These are phyloP conservation scores for Pantherophis vulpinus DNA, from an alignment of 2,797 vertebrate species.

Conservation along the genomic window DNA sequence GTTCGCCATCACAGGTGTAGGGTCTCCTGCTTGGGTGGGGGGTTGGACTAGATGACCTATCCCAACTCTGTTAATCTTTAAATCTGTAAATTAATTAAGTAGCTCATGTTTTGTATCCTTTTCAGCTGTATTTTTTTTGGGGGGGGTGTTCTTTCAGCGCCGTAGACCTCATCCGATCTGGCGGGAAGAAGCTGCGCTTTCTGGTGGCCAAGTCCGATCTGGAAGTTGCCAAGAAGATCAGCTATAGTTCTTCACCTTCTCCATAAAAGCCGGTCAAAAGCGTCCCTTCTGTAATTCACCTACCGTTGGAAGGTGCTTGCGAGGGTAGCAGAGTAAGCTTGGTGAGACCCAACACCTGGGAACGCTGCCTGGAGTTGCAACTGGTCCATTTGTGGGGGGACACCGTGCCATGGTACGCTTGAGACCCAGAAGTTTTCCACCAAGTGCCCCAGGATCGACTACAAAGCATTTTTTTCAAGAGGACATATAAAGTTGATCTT, in stretches of 20 bases:
- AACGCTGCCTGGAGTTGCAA: neutral
- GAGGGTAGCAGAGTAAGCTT: neutral
- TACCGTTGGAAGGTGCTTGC: neutral
- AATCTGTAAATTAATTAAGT: neutral
- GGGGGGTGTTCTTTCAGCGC: conserved; percentile 72
- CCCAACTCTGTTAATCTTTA: too few relatives aligned
- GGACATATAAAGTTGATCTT: neutral
- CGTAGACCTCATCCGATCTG: conserved; percentile 90
- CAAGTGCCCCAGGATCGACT: neutral
- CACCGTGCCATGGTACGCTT: neutral
- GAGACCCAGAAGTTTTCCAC: neutral
- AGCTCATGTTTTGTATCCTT: too few relatives aligned
- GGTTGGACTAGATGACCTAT: too few relatives aligned
- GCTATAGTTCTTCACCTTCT: conserved; percentile 80
- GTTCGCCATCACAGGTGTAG: too few relatives aligned
- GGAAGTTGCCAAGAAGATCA: conserved; percentile 90
- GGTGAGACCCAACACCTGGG: neutral
- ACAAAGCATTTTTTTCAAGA: neutral
- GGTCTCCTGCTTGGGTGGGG: too few relatives aligned
- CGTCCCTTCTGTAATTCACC: too few relatives aligned
- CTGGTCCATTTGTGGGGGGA: neutral
- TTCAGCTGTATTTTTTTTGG: neutral
- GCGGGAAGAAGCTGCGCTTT: conserved; percentile 88
- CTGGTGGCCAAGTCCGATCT: conserved; percentile 91
- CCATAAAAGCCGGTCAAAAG: conserved; percentile 70